A percentile compares a stretch with the other conserved stretches of the same genome.
Evolutionary conservation across 1,140 invertebrate genomes (phyloP).

Genomic region (Drosophila lini): DNA sequence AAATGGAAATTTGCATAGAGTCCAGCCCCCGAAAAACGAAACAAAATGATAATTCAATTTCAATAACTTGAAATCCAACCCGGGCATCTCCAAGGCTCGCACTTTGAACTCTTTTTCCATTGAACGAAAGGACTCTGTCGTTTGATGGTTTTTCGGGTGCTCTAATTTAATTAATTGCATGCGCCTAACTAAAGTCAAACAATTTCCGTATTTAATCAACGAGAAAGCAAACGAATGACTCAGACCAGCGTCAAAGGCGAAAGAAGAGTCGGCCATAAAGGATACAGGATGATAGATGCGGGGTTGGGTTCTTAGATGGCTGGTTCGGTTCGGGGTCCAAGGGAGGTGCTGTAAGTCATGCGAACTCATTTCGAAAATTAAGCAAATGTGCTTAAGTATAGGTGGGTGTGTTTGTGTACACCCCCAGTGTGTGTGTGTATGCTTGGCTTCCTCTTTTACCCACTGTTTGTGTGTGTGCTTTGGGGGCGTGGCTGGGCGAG

Average conservation of each 20-base stretch:
- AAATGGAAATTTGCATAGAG: slow-evolving; percentile 75
- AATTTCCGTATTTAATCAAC: slow-evolving; percentile 78
- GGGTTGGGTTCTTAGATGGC: slow-evolving; percentile 11
- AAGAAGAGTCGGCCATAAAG: slow-evolving; percentile 43
- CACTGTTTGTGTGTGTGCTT: slow-evolving; percentile 19
- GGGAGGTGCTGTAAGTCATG: slow-evolving; percentile 53
- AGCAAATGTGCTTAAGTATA: slow-evolving; percentile 48
- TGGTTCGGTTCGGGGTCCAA: neutral
- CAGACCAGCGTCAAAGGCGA: slow-evolving; percentile 39
- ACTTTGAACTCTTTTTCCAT: slow-evolving; percentile 37
- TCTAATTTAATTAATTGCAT: slow-evolving; percentile 79
- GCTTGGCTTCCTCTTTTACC: slow-evolving; percentile 17
- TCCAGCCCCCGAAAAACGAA: slow-evolving; percentile 22
- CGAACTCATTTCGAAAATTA: slow-evolving; percentile 70
- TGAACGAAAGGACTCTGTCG: slow-evolving; percentile 16
- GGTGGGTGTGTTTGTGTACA: slow-evolving; percentile 22
- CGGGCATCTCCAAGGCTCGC: slow-evolving; percentile 9
- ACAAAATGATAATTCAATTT: slow-evolving; percentile 72
- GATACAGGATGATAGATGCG: slow-evolving; percentile 40
- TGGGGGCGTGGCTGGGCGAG: slow-evolving; percentile 56
- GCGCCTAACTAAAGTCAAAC: slow-evolving; percentile 71
- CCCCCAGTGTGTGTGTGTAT: slow-evolving; percentile 1
- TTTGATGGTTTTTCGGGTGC: slow-evolving; percentile 46
- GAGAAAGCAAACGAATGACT: slow-evolving; percentile 71
- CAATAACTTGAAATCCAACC: slow-evolving; percentile 50